Conservation (phyloP, 2,888 invertebrate genomes). For the Phrixothrix hirtus region DNA sequence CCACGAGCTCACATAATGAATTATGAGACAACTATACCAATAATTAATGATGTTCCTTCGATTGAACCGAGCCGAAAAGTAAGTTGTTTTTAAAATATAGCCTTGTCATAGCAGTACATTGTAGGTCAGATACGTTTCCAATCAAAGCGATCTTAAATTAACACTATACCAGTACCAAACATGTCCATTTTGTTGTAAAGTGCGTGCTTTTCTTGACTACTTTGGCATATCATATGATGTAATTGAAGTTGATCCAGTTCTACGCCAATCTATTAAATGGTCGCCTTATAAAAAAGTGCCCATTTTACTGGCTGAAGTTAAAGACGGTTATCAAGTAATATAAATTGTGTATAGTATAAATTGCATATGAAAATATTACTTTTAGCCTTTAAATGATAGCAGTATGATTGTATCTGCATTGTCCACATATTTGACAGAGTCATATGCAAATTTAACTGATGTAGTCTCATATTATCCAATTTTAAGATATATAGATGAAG, state of each 20-base stretch:
- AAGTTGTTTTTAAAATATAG: slow-evolving; percentile 29
- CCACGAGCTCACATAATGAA: slow-evolving; percentile 55
- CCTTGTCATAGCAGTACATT: slow-evolving; percentile 40
- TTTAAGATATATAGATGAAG: slow-evolving; percentile 68
- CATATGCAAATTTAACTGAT: slow-evolving; percentile 64
- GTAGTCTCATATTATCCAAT: slow-evolving; percentile 77
- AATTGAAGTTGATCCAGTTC: slow-evolving; percentile 96
- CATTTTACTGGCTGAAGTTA: slow-evolving; percentile 76
- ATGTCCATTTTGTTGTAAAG: slow-evolving; percentile 97
- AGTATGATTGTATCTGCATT: slow-evolving; percentile 90
- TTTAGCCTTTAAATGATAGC: slow-evolving; percentile 87
- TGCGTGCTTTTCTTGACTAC: slow-evolving; percentile 87
- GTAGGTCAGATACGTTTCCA: slow-evolving; percentile 67
- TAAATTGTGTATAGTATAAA: background rate
- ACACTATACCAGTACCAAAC: slow-evolving; percentile 95
- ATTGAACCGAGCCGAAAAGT: slow-evolving; percentile 58
- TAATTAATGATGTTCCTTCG: slow-evolving; percentile 50
- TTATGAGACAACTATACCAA: slow-evolving; percentile 52
- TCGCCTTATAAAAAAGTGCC: slow-evolving; percentile 95
- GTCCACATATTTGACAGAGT: slow-evolving; percentile 73
- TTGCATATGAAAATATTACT: slow-evolving; percentile 1
- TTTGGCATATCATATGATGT: slow-evolving; percentile 93
- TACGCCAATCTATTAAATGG: slow-evolving; percentile 90
- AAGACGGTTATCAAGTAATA: slow-evolving; percentile 71
- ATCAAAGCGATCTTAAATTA: slow-evolving; percentile 72